phyloP scores from a whole-genome alignment of 1,140 invertebrate species.

The Drosophila nebulosa region DNA sequence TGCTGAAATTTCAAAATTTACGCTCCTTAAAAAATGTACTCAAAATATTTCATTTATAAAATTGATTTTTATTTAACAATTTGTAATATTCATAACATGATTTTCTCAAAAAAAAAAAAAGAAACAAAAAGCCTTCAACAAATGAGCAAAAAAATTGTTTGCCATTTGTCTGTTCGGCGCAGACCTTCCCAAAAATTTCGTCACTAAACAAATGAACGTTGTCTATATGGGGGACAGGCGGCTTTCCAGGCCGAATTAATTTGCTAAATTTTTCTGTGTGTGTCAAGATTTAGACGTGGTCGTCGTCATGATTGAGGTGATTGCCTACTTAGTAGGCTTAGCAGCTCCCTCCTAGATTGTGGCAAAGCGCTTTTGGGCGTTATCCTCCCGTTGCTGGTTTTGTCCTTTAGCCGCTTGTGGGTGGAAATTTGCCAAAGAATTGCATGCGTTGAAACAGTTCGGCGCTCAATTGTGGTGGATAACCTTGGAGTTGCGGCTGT shows the following conservation, averaged over 20 bases:
- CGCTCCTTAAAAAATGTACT: not conserved
- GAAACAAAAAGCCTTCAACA: not conserved
- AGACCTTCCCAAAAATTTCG: not conserved
- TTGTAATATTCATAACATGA: not conserved
- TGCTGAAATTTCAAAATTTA: not conserved
- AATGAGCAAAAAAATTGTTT: not conserved
- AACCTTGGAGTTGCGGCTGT: slow-evolving; percentile 39
- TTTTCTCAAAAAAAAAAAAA: not conserved
- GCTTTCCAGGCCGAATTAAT: slow-evolving; percentile 61
- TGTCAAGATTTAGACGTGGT: slow-evolving; percentile 61
- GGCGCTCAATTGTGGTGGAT: slow-evolving; percentile 56
- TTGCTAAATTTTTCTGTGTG: slow-evolving; percentile 28
- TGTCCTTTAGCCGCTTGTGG: slow-evolving; percentile 50
- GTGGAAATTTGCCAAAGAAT: slow-evolving; percentile 74
- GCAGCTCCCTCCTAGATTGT: slow-evolving; percentile 44
- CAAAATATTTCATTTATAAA: not conserved
- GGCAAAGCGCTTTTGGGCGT: slow-evolving; percentile 66
- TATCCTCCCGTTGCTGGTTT: not conserved
- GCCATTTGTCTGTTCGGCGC: not conserved
- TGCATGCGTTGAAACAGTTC: slow-evolving; percentile 78
- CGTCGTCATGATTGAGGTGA: slow-evolving; percentile 4
- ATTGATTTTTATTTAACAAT: not conserved
- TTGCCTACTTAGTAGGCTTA: slow-evolving; percentile 12
- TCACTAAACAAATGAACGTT: not conserved
- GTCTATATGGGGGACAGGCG: slow-evolving; percentile 9